Conservation (phyloP, 1,140 invertebrate species). For the Anagrus nilaparvatae region DNA sequence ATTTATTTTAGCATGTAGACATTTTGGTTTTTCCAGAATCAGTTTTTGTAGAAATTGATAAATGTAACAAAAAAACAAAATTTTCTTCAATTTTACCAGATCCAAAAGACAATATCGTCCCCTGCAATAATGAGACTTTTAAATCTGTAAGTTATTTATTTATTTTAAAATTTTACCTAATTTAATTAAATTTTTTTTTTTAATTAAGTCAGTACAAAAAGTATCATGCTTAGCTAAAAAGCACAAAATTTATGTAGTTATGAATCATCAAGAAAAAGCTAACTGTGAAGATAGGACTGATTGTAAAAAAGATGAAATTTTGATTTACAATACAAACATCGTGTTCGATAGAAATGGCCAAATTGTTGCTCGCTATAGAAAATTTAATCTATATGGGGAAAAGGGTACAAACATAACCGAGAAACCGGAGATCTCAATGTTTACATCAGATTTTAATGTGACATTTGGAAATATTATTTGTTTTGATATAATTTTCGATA, state of each 20-base stretch:
- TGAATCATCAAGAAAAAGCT: constrained; percentile 59
- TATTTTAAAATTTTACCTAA: neutral
- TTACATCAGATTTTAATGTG: constrained; percentile 71
- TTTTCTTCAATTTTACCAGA: constrained; percentile 21
- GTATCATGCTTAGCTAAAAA: constrained; percentile 47
- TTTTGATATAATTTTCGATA: constrained; percentile 60
- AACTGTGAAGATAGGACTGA: constrained; percentile 37
- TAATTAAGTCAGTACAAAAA: constrained; percentile 31
- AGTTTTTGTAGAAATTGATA: no score
- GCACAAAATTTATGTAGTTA: constrained; percentile 50
- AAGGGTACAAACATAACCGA: constrained; percentile 40
- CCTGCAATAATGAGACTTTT: no score
- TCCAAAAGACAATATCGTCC: constrained; percentile 16
- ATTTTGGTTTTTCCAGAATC: constrained; percentile 78
- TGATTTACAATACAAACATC: constrained; percentile 64
- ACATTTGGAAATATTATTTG: constrained; percentile 67
- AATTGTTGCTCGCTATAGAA: constrained; percentile 57
- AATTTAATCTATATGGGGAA: constrained; percentile 58
- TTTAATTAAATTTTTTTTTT: neutral
- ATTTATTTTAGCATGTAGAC: constrained; percentile 47
- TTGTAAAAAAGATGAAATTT: constrained; percentile 31
- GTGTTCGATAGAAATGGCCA: constrained; percentile 56
- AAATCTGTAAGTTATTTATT: no score
- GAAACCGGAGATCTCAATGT: constrained; percentile 43
- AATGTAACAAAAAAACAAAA: no score